Evolutionary conservation across 2,888 invertebrate species (phyloP).

Genomic region (Stenoptilia bipunctidactyla): DNA sequence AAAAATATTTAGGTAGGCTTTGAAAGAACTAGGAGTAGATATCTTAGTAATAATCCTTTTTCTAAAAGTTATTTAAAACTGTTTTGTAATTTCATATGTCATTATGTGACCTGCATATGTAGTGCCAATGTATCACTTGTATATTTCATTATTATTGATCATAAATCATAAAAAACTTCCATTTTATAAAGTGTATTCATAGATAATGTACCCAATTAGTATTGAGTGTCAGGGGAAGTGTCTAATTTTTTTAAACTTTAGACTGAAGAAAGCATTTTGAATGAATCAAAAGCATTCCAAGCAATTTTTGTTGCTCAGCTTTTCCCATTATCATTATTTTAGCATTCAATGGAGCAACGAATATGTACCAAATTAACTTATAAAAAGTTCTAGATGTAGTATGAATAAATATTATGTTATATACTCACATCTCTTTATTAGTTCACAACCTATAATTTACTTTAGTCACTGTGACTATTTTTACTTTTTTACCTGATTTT

Average conservation of each 20-base stretch:
- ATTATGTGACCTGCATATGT: slow-evolving; percentile 55
- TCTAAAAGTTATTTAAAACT: slow-evolving; percentile 20
- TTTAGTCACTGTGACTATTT: slow-evolving; percentile 9
- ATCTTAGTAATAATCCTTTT: slow-evolving; percentile 19
- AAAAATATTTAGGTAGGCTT: too few species aligned
- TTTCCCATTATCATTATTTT: background rate
- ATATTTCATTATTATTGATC: slow-evolving; percentile 20
- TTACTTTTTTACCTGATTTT: slow-evolving; percentile 17
- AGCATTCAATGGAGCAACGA: slow-evolving; percentile 46
- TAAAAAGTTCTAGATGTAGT: slow-evolving; percentile 14
- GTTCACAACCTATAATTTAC: slow-evolving; percentile 27
- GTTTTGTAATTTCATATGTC: slow-evolving; percentile 52
- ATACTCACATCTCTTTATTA: slow-evolving; percentile 28
- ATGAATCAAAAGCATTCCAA: slow-evolving; percentile 9
- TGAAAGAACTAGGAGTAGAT: too few species aligned
- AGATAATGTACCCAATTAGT: slow-evolving; percentile 4
- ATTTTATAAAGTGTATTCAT: slow-evolving; percentile 23
- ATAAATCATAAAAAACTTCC: slow-evolving; percentile 30
- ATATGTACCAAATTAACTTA: slow-evolving; percentile 66
- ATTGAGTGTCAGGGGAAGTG: slow-evolving; percentile 3
- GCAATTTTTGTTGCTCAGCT: slow-evolving; percentile 16
- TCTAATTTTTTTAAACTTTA: background rate
- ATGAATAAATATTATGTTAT: background rate
- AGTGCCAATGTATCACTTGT: slow-evolving; percentile 56
- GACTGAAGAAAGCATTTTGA: slow-evolving; percentile 6